A percentile compares a stretch with the other conserved stretches of the same genome.
These are phyloP conservation scores for Hycleus phaleratus DNA, from an alignment of 1,140 invertebrate genomes.

Conservation along the genomic window DNA sequence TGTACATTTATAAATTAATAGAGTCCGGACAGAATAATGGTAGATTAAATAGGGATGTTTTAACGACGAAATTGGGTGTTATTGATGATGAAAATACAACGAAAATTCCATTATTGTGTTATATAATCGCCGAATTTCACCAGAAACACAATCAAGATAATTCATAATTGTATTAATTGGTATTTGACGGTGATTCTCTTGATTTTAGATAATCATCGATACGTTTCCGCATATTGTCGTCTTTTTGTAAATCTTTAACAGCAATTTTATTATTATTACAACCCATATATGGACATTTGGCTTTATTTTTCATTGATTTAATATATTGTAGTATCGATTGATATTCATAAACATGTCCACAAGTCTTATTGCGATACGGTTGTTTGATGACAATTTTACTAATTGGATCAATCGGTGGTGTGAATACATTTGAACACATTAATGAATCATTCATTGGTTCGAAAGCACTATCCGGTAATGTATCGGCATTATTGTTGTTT, in stretches of 20 bases:
- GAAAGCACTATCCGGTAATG: conserved; percentile 12
- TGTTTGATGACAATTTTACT: conserved; percentile 26
- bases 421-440: conserved; percentile 25
- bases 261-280: conserved; percentile 25
- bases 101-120: conserved; percentile 38
- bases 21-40: conserved; percentile 33
- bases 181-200: too few relatives aligned
- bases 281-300: conserved; percentile 32
- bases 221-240: conserved; percentile 18
- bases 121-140: conserved; percentile 15
- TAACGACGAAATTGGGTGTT: conserved; percentile 36
- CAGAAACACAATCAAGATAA: too few relatives aligned
- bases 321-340: conserved; percentile 26
- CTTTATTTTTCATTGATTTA: conserved; percentile 25
- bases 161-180: too few relatives aligned
- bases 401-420: conserved; percentile 31
- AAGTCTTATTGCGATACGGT: conserved; percentile 26
- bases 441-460: conserved; percentile 25
- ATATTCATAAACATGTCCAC: conserved; percentile 31
- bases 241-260: conserved; percentile 21
- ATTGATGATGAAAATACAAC: conserved; percentile 33
- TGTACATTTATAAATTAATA: conserved; percentile 11
- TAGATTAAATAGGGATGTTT: conserved; percentile 27
- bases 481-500: conserved; percentile 10
- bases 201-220: conserved; percentile 1